These are phyloP conservation scores for Oppia nitens DNA, from an alignment of 1,140 invertebrate genomes.

Conservation along the genomic window DNA sequence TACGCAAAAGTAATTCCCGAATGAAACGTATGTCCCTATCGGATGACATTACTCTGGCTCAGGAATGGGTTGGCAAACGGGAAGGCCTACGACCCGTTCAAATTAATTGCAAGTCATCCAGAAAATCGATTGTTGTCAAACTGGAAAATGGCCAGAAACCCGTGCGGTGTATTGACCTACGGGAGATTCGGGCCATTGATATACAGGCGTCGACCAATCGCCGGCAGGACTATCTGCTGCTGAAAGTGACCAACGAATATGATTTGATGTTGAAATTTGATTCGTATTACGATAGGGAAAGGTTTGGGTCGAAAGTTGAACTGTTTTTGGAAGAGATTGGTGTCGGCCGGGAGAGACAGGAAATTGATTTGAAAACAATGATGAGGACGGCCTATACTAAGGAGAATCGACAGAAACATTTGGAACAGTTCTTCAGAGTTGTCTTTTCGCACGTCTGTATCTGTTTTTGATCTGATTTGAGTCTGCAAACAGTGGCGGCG, in stretches of 20 bases:
- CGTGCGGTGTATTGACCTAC: slow-evolving; percentile 28
- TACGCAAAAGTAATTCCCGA: slow-evolving; percentile 12
- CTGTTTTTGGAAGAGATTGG: slow-evolving; percentile 24
- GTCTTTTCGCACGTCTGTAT: slow-evolving; percentile 33
- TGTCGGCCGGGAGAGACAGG: slow-evolving; percentile 19
- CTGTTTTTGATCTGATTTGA: slow-evolving; percentile 7
- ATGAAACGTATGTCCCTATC: slow-evolving; percentile 14
- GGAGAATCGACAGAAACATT: slow-evolving; percentile 29
- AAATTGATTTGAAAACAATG: slow-evolving; percentile 24
- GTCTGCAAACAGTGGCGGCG: too few relatives aligned
- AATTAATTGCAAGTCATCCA: slow-evolving; percentile 27
- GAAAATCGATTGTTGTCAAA: slow-evolving; percentile 24
- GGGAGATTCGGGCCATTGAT: slow-evolving; percentile 22
- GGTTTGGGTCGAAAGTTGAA: slow-evolving; percentile 27
- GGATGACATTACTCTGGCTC: slow-evolving; percentile 24
- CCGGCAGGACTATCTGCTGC: slow-evolving; percentile 27
- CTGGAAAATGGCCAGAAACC: slow-evolving; percentile 25
- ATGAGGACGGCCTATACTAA: slow-evolving; percentile 31
- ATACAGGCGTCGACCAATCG: slow-evolving; percentile 20
- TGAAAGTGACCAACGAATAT: slow-evolving; percentile 41
- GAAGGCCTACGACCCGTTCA: slow-evolving; percentile 29
- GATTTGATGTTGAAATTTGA: slow-evolving; percentile 37
- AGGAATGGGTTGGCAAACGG: slow-evolving; percentile 32
- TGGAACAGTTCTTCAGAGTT: slow-evolving; percentile 37
- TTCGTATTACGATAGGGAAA: slow-evolving; percentile 23